Evolutionary conservation across 2,797 vertebrate species (phyloP), one percentile per base, ranked within the genome.

Genomic region (Sebastes diploproa): DNA sequence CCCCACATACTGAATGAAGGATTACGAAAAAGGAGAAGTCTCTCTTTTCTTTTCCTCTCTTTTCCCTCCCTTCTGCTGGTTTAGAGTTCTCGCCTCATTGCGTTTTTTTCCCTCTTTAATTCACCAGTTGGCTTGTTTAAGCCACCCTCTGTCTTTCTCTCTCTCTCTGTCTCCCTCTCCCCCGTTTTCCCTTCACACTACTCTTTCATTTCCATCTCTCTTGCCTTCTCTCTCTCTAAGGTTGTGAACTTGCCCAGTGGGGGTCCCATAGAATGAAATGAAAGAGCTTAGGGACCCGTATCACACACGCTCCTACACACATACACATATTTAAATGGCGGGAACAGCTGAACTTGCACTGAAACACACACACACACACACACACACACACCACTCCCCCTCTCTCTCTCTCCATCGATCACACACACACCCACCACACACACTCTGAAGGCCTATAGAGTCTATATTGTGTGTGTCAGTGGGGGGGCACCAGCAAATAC

Each of bases 231-330:
- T 54, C 27, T 30, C 67, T 80, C 63, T 14, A 16, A 84, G 89
- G 84, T 90, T 90, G 83, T 90, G 88, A 91, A 88, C 88, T 80
- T 75, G 66, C 91, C 67, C 72, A 82, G 87, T 62, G 71, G 85
- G 89, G 83, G 81, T 91, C 78, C 86, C 16, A 82, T 74, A 81
- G 77, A 90, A 82, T 81, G 67, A 86, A 89, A 91, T 88, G 72
- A 91, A 92, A 93, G 88, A 75, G 87, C 89, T 92, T 70, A 82
- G 70, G 75, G 81, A 81, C 82, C 69, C 67, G 6, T 72, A 80
- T 81, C 78, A 61, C 77, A 77, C 76, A 76, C 46, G 32, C 60
- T 14, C 23, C 16, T 30, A 50, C 63, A 52, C 63, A 63, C 66
- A 36, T 30, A 50, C 63, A 52, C 58, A 70, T 76, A 71, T 85